Evolutionary conservation across 2,113 vertebrate genomes (phyloP).

Genomic region (Thermophis baileyi): DNA sequence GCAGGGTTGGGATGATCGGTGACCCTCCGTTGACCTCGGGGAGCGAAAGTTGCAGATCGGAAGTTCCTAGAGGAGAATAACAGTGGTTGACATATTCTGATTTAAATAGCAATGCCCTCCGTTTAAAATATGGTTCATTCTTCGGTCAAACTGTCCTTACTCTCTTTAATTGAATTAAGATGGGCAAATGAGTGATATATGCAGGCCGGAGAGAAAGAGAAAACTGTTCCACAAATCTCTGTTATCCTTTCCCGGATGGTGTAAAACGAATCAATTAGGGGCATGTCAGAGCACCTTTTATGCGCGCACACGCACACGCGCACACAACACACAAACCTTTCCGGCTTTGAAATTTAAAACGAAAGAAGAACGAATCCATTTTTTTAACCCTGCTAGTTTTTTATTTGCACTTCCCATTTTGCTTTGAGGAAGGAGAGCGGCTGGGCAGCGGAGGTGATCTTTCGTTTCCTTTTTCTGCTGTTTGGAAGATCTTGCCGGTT

Average conservation of each 20-base stretch:
- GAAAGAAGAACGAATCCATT: constrained; percentile 60
- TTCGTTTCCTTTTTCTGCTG: background rate
- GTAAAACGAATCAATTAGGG: constrained; percentile 81
- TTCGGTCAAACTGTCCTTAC: constrained; percentile 90
- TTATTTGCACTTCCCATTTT: constrained; percentile 40
- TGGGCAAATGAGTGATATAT: constrained; percentile 92
- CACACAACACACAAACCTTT: constrained; percentile 41
- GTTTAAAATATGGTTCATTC: constrained; percentile 92
- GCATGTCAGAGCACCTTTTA: constrained; percentile 66
- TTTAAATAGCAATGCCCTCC: constrained; percentile 84
- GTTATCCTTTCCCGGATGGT: constrained; percentile 64
- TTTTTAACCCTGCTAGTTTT: constrained; percentile 61
- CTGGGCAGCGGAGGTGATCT: background rate
- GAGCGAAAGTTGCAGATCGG: constrained; percentile 76
- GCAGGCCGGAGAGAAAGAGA: constrained; percentile 70
- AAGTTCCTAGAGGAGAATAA: constrained; percentile 81
- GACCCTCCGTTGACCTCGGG: constrained; percentile 76
- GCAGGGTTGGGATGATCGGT: constrained; percentile 39
- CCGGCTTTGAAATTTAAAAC: constrained; percentile 54
- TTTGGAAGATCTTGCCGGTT: constrained; percentile 41
- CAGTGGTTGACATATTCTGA: constrained; percentile 76
- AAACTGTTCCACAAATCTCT: constrained; percentile 69
- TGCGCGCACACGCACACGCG: constrained; percentile 49
- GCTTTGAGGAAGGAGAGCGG: constrained; percentile 51
- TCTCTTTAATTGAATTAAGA: constrained; percentile 99